A percentile compares a stretch with the other conserved stretches of the same genome.
Conservation (phyloP, 2,113 vertebrate genomes). For the Merops nubicus region DNA sequence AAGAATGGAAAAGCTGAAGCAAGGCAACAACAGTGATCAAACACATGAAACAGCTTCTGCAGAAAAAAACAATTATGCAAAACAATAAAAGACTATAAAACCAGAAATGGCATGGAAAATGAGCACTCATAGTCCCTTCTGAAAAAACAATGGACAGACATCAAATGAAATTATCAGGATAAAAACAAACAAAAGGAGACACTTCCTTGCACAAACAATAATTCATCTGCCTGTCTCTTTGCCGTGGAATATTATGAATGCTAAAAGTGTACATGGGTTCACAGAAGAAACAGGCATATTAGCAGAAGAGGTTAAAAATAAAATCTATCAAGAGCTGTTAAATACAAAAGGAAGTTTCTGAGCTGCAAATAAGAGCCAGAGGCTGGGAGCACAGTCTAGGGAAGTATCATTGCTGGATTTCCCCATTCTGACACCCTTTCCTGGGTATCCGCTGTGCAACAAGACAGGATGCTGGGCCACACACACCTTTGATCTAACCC, state of each 20-base stretch:
- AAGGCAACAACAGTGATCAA: background rate
- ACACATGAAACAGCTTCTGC: background rate
- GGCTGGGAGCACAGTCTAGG: background rate
- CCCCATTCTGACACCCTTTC: background rate
- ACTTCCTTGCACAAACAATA: background rate
- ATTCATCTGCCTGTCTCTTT: background rate
- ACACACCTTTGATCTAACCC: background rate
- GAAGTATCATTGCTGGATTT: background rate
- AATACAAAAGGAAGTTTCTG: background rate
- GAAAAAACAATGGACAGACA: background rate
- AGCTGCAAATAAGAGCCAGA: background rate
- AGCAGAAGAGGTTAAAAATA: background rate
- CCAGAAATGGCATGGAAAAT: background rate
- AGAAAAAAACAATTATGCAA: background rate
- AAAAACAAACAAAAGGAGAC: background rate
- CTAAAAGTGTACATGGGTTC: background rate
- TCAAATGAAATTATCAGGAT: background rate
- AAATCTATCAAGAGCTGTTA: background rate
- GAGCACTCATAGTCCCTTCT: background rate
- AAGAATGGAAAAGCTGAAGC: background rate
- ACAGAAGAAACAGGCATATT: background rate
- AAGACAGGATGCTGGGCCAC: constrained; percentile 20
- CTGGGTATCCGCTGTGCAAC: background rate
- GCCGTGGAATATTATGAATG: background rate
- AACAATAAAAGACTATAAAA: background rate